Base-by-base conservation (phyloP, 2,888 invertebrate genomes). In the Caenorhabditis macrosperma region DNA sequence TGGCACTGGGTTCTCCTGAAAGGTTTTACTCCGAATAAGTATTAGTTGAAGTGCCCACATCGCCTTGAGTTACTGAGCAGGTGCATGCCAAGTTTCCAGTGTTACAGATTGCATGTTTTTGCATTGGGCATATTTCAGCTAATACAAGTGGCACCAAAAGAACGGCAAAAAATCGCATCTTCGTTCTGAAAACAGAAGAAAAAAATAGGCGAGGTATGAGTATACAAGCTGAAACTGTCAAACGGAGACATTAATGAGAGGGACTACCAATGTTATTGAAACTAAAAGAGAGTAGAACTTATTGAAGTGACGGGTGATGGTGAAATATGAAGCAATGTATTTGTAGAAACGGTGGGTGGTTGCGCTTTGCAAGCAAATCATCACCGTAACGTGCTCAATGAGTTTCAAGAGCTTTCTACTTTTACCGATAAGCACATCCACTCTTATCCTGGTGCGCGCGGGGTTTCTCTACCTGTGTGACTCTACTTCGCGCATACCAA, bases 121-220 rank as follows among this genome's bases (percentile, higher is more conserved):
- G 82, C 84, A 83, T 82, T 22, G 85, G 85, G 33, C 85, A 85
- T 44, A 85, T 85, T 33, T 68, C 77, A 30, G 81, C 82, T 26
- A 81, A 15, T 17, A 69, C 78, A 28, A 79, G 52, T 26, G 78
- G 72, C n/a, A 77, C 41, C 28, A 82, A 35, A n/a, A 82, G 41
- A 20, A 72, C 52, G 38, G 46, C 67, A 30, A 76, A 63, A 33
- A 82, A 63, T 22, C 55, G 71, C 82, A 82, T 82, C 61, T 46
- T 69, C 68, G 68, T 59, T 68, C 59, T 68, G 57, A 24, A 59
- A 52, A 9, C 9, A n/a, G n/a, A n/a, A n/a, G n/a, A n/a, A n/a
- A n/a, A n/a, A n/a, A n/a, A n/a, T n/a, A n/a, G n/a, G n/a, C n/a
- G n/a, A n/a, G n/a, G n/a, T n/a, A n/a, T n/a, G n/a, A n/a, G n/a